These are phyloP conservation scores for Epinephelus fuscoguttatus DNA, from an alignment of 2,113 vertebrate species.

Conservation along the genomic window DNA sequence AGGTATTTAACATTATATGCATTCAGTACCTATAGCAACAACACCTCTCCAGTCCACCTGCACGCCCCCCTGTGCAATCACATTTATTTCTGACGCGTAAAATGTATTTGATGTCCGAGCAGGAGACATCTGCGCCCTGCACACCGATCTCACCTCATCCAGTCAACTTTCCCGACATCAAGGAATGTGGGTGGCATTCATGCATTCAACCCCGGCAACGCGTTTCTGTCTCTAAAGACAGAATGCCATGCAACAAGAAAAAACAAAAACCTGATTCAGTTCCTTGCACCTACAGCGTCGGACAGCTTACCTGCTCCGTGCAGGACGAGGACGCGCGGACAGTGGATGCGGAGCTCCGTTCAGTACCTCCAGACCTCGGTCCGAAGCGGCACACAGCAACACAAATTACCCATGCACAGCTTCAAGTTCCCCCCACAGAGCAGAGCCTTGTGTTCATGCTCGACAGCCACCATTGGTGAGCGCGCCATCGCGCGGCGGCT, in stretches of 20 bases:
- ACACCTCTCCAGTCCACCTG: slow-evolving; percentile 22
- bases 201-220: slow-evolving; percentile 29
- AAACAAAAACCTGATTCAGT: neutral
- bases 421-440: slow-evolving; percentile 64
- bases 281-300: neutral
- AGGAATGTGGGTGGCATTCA: slow-evolving; percentile 55
- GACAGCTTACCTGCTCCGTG: slow-evolving; percentile 63
- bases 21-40: neutral
- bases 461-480: slow-evolving; percentile 8
- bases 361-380: slow-evolving; percentile 11
- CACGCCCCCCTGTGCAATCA: neutral
- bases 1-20: slow-evolving; percentile 6
- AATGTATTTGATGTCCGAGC: neutral
- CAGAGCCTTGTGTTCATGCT: neutral
- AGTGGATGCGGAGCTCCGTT: slow-evolving; percentile 4
- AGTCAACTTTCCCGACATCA: slow-evolving; percentile 70
- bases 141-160: slow-evolving; percentile 25
- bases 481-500: slow-evolving; percentile 72
- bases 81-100: neutral
- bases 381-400: slow-evolving; percentile 42
- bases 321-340: slow-evolving; percentile 29
- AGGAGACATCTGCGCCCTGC: neutral
- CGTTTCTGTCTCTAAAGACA: slow-evolving; percentile 24
- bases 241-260: slow-evolving; percentile 8
- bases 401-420: slow-evolving; percentile 37